Conservation (phyloP, 2,888 invertebrate genomes). For the Cenopis cana region DNA sequence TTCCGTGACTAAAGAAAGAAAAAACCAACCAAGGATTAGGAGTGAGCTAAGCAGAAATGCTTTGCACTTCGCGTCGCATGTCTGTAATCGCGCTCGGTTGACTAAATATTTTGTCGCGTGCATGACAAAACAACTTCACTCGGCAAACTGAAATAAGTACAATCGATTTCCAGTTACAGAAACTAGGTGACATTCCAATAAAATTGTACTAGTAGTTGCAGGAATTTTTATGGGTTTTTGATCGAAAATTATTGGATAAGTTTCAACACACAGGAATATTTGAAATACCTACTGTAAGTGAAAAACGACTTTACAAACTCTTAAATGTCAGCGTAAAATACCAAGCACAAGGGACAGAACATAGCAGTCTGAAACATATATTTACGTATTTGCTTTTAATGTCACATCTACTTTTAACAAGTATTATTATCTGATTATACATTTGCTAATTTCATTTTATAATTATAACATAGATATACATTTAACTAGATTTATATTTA, state of each 20-base stretch:
- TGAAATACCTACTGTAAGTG: constrained; percentile 15
- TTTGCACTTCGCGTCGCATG: constrained; percentile 67
- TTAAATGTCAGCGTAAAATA: constrained; percentile 12
- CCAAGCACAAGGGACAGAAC: no score
- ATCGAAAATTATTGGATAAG: constrained; percentile 20
- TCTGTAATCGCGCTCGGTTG: constrained; percentile 62
- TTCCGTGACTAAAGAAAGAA: constrained; percentile 38
- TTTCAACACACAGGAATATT: constrained; percentile 10
- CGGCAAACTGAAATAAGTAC: constrained; percentile 59
- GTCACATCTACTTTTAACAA: no score
- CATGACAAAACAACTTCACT: constrained; percentile 60
- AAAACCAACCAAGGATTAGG: constrained; percentile 42
- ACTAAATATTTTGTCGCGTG: constrained; percentile 76
- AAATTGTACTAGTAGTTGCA: constrained; percentile 6
- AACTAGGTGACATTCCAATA: constrained; percentile 40
- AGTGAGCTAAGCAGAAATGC: constrained; percentile 60
- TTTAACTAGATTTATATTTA: no score
- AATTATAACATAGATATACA: no score
- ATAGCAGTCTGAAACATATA: no score
- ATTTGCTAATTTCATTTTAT: no score
- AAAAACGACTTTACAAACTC: constrained; percentile 13
- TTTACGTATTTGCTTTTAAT: no score
- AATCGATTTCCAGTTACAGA: constrained; percentile 42
- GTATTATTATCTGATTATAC: no score
- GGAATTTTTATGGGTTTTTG: constrained; percentile 8